Evolutionary conservation across 2,888 invertebrate genomes (phyloP), one percentile per base, ranked within the genome.

Genomic region (Cantharis flavilabris): DNA sequence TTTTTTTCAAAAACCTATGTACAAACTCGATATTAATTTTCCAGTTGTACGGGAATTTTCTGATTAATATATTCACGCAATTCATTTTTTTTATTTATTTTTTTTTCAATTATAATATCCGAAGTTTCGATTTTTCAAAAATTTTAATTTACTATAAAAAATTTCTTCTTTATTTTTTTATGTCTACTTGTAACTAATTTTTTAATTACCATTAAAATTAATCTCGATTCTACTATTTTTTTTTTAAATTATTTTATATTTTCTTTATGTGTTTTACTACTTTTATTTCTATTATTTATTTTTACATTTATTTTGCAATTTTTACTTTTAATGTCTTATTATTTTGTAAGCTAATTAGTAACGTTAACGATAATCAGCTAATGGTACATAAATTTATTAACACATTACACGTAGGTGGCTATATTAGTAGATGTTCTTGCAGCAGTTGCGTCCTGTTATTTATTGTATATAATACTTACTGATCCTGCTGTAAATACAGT

Each of bases 401-500:
- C 79, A 79, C 76, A 72, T 69, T 62, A 79, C 79, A 79, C 79
- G 62, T 70, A 72, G 49, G 78, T 20, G 64, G 73, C 78, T 78
- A 76, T 71, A 74, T 79, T 78, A 76, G 76, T 74, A 71, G 75
- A 49, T 49, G 49, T 76, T 76, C 65, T 74, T 76, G 75, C 72
- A 76, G 76, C 76, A 74, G 64, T 74, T 72, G 23, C 63, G 62
- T 33, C 74, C 74, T 64, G n/a, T 63, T 76, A 71, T 76, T 73
- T 73, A 75, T 70, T 78, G 76, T 78, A 78, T 76, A 78, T 69
- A 72, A 72, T 79, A 79, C 72, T 70, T 76, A 75, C 72, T 79
- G 71, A 79, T 75, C 79, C 76, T 79, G 79, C 79, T 79, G 76
- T 79, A 76, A 71, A 79, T 79, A 76, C 33, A 71, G 65, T 75